A percentile compares a stretch with the other conserved stretches of the same genome.
These are phyloP conservation scores for Rhabdomys pumilio DNA, from an alignment of 2,797 vertebrate genomes.

Conservation along the genomic window DNA sequence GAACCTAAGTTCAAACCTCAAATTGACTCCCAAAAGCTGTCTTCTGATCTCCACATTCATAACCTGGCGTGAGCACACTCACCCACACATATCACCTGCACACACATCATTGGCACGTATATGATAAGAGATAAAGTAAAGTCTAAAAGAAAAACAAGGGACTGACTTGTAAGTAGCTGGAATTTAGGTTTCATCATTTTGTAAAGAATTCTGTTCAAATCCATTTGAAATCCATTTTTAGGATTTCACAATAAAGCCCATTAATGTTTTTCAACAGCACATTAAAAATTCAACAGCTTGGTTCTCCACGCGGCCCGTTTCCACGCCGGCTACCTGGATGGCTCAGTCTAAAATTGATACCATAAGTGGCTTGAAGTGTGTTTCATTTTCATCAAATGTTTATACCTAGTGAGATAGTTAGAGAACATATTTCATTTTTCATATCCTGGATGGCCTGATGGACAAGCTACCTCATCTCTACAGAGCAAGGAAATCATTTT, in stretches of 20 bases:
- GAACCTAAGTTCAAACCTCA: not conserved
- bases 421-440: conserved; percentile 63
- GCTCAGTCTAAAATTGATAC: conserved; percentile 71
- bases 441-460: conserved; percentile 54
- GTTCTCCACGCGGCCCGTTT: not conserved
- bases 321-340: conserved; percentile 63
- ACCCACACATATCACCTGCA: not conserved
- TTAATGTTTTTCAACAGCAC: conserved; percentile 23
- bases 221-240: conserved; percentile 66
- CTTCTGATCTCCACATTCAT: not conserved
- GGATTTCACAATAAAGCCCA: conserved; percentile 63
- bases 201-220: conserved; percentile 52
- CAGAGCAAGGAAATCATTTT: conserved; percentile 64
- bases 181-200: conserved; percentile 8
- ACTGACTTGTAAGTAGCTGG: not conserved
- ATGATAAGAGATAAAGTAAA: not conserved
- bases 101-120: not conserved
- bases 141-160: not conserved
- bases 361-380: conserved; percentile 64
- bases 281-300: conserved; percentile 66
- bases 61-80: not conserved
- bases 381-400: conserved; percentile 77
- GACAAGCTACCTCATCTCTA: conserved; percentile 58
- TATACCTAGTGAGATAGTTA: conserved; percentile 74
- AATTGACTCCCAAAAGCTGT: not conserved